phyloP scores from a whole-genome alignment of 2,888 invertebrate genomes.

The Synergus japonicus region DNA sequence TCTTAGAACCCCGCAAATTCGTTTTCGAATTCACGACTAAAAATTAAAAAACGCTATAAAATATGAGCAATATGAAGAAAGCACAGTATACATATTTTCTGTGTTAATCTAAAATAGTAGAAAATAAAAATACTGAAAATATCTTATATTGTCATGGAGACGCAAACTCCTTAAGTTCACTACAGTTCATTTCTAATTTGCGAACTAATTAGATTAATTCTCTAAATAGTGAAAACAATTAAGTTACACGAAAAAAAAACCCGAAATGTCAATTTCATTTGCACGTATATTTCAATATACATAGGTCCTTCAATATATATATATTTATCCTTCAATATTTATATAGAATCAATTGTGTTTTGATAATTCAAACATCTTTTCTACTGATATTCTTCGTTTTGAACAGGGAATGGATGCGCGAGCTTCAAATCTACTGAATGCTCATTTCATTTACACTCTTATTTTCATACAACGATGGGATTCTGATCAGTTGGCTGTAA shows the following conservation, averaged over 20 bases:
- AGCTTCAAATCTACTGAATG: constrained; percentile 1
- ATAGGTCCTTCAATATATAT: constrained; percentile 62
- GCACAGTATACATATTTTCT: not conserved
- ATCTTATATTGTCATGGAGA: constrained; percentile 37
- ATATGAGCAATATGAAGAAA: not conserved
- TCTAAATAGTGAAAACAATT: not conserved
- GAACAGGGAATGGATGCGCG: constrained; percentile 13
- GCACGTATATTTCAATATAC: constrained; percentile 67
- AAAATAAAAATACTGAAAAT: constrained; percentile 14
- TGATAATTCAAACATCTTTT: constrained; percentile 13
- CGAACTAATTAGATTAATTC: not conserved
- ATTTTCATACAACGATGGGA: constrained; percentile 15
- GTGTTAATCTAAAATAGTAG: not conserved
- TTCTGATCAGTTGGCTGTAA: constrained; percentile 20
- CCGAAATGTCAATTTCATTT: constrained; percentile 59
- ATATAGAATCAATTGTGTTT: constrained; percentile 1
- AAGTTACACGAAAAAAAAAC: constrained; percentile 24
- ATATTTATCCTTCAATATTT: constrained; percentile 11
- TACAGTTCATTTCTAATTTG: not conserved
- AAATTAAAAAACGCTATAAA: not conserved
- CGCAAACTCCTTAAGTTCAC: constrained; percentile 8
- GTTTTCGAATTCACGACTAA: not conserved
- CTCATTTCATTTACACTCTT: constrained; percentile 28
- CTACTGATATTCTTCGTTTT: constrained; percentile 27
- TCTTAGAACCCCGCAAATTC: not conserved